Base-by-base conservation (phyloP, 2,113 vertebrate species). In the Strix aluco region DNA sequence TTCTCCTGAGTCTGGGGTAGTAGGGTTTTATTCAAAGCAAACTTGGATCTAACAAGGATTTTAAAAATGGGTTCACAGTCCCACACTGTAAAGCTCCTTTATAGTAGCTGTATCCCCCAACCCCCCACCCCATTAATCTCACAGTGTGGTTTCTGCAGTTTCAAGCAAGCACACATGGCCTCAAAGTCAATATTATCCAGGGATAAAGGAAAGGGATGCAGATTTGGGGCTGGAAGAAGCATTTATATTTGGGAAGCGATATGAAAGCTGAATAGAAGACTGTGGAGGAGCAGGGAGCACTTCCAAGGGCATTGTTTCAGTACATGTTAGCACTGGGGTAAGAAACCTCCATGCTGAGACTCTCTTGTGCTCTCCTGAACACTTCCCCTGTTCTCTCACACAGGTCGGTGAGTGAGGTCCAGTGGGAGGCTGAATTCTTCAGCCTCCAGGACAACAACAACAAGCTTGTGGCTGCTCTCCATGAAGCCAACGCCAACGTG, bases 361-460 rank as follows among this genome's bases (percentile, higher is more conserved):
- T 17, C 77, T n/a, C 11, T 14, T 23, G 17, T 2, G 5, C 69
- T 46, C 46, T 23, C 51, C n/a, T 34, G 20, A 59, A 5, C 32
- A 0, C 11, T 34, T 27, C 30, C 8, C 38, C 9, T 4, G 12
- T 18, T 44, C 42, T 52, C 38, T 49, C 54, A 22, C 80, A 1
- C 96, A 99, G 99, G 67, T 99, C 99, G 0, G 99, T 99, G 88
- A 99, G 99, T 15, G 99, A 99, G 98, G 98, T 99, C 82, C 99
- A 99, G 97, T 98, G 99, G 98, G 99, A 99, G 51, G 98, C 99
- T 0, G 99, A 99, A 88, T 98, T 99, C 90, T 99, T 99, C 97
- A 99, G 99, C 27, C 98, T 99, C 69, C 99, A 99, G 98, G 99
- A 99, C 98, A 99, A 99, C 97, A 99, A 99, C 97, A 97, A 97